Percentiles rank a stretch among this genome's conserved stretches.
These are phyloP conservation scores for Drosophila mimica DNA, from an alignment of 2,888 invertebrate species.

Conservation along the genomic window DNA sequence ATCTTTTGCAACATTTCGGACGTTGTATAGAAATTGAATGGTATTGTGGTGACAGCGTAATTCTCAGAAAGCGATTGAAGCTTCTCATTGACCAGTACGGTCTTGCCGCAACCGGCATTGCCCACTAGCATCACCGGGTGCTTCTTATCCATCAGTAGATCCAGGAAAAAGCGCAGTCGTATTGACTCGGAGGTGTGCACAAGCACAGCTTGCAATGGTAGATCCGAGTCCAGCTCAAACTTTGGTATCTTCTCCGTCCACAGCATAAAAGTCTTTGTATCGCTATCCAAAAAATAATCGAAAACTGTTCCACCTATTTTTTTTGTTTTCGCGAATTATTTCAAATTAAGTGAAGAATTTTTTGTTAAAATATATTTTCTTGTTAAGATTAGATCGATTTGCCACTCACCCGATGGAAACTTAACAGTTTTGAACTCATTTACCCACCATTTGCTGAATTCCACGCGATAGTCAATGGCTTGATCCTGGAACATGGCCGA, in stretches of 20 bases:
- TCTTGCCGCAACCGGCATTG: slow-evolving; percentile 97
- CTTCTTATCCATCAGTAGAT: slow-evolving; percentile 93
- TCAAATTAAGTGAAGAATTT: no score
- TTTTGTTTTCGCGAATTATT: background rate
- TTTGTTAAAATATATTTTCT: background rate
- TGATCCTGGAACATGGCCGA: slow-evolving; percentile 99
- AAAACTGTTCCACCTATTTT: slow-evolving; percentile 93
- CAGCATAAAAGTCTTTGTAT: slow-evolving; percentile 94
- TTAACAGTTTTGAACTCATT: slow-evolving; percentile 98
- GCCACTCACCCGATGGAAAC: slow-evolving; percentile 88
- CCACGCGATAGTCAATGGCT: slow-evolving; percentile 90
- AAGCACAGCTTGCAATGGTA: slow-evolving; percentile 95
- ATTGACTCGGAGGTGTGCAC: slow-evolving; percentile 98
- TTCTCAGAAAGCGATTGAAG: slow-evolving; percentile 91
- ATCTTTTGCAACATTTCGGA: slow-evolving; percentile 97
- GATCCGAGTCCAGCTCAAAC: slow-evolving; percentile 96
- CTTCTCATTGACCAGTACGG: slow-evolving; percentile 91
- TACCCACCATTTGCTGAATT: slow-evolving; percentile 99
- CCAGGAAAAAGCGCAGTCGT: slow-evolving; percentile 94
- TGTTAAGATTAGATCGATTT: background rate
- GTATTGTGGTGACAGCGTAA: slow-evolving; percentile 95
- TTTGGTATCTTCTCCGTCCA: slow-evolving; percentile 96
- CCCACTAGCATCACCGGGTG: slow-evolving; percentile 98
- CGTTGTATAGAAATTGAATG: slow-evolving; percentile 98
- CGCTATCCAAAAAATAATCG: slow-evolving; percentile 96